Base-by-base conservation (phyloP, 2,113 vertebrate genomes). In the Gorilla gorilla region DNA sequence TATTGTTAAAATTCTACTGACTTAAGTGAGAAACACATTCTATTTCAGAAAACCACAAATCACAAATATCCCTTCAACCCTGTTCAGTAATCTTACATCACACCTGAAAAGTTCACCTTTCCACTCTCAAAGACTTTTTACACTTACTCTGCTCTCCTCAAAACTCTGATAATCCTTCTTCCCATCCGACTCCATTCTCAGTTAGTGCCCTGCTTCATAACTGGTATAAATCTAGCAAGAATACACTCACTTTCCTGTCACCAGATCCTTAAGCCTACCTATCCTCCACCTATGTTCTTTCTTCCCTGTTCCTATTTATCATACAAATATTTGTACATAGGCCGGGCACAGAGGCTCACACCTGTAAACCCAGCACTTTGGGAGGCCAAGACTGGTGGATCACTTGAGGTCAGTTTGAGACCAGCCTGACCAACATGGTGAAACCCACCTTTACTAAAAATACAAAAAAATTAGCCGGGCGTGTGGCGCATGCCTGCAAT, bases 21-120 rank as follows among this genome's bases (percentile, higher is more conserved):
- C 70, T 84, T 92, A 86, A 87, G 4, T 66, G 76, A 83, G 40
- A 96, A 94, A 72, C 35, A 64, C 43, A 85, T n/a, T 89, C 30
- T 73, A 82, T 35, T 90, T 93, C 61, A 90, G 93, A 88, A 95
- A 97, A 84, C 7, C 22, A 66, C 22, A 84, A 84, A 52, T 48
- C 25, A 86, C 20, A 75, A 83, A 73, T 23, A 10, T 48, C 5
- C 32, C 57, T 45, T 93, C 23, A 61, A 89, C 9, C 17, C 27
- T 40, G 10, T n/a, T 57, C 50, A 78, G 35, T 20, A 66, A 59
- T 48, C 90, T 38, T 79, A 40, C 6, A 73, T 52, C 8, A 72
- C 13, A 70, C 22, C 20, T 17, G 57, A 3, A 48, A 85, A 86
- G 43, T 10, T 78, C 66, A 80, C 23, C 35, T 80, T 95, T 92